Evolutionary conservation across 1,140 invertebrate species (phyloP), one percentile per base, ranked within the genome.

Genomic region (Antheraea pernyi): DNA sequence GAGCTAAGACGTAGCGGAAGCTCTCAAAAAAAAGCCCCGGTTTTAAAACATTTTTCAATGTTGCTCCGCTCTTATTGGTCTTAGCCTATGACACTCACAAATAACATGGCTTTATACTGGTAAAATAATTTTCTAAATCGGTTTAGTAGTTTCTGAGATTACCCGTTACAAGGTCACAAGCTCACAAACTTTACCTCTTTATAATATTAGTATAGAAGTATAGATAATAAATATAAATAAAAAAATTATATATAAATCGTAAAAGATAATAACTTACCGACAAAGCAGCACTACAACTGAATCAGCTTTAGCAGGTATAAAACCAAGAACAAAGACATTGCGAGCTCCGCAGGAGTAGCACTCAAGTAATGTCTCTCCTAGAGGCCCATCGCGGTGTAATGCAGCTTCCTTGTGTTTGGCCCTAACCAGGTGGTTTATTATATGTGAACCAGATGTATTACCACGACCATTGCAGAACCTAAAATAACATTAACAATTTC

Each of bases 381-480:
- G 93, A 18, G 99, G 98, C 0, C 99, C 99, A 93, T 99, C 99
- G 85, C 97, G 97, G 84, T 99, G 99, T 7, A 99, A 94, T 2
- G 98, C 99, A 0, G 99, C 98, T 94, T 99, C 99, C 93, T 99
- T 99, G 83, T 99, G 98, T 86, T 99, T 99, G 19, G 99, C 98
- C 78, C 99, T 93, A 18, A 99, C 99, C 79, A 99, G 93, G 93
- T 99, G 99, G 91, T 99, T 99, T 72, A 99, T 98, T 73, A 99
- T 99, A 82, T 99, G 99, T 64, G 98, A 99, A 2, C 99, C 99
- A 16, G 98, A 98, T 5, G 99, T 99, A 85, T 98, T 99, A 5
- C 99, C 99, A 76, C 98, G 95, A 7, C 98, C 98, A 95, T 99
- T 99, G 89, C 99, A 99, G 87, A 99, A 99, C 92, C 92, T 92